A percentile compares a stretch with the other conserved stretches of the same genome.
These are phyloP conservation scores for Athene cunicularia DNA, from an alignment of 2,113 vertebrate genomes.

Conservation along the genomic window DNA sequence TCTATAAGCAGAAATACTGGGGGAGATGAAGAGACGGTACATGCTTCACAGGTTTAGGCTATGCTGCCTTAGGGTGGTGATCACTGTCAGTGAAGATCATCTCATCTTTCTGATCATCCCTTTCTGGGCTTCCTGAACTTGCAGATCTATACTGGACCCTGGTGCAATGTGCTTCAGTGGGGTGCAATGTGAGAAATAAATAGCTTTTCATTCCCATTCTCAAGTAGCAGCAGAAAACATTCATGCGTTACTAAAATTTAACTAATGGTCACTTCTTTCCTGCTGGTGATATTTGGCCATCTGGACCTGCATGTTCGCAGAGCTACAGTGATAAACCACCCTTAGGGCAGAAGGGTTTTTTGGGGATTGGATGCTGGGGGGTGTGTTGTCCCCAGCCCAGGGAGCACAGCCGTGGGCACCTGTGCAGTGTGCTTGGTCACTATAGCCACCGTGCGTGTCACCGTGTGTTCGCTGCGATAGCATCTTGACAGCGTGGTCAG, in stretches of 20 bases:
- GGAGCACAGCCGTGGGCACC: background rate
- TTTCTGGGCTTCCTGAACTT: background rate
- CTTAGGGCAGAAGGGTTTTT: background rate
- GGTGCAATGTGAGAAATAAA: background rate
- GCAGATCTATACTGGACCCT: background rate
- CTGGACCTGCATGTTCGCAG: fast-evolving
- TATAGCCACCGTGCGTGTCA: fast-evolving
- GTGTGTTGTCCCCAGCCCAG: background rate
- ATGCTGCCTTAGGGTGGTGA: background rate
- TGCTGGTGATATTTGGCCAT: background rate
- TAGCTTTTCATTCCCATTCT: background rate
- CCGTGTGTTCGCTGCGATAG: background rate
- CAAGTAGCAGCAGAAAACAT: background rate
- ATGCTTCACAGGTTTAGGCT: background rate
- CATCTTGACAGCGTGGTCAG: background rate
- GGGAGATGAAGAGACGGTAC: background rate
- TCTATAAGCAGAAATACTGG: background rate
- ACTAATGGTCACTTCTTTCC: background rate
- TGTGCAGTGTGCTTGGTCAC: background rate
- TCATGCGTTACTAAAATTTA: background rate
- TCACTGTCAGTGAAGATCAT: background rate
- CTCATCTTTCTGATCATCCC: background rate
- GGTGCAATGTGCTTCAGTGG: background rate
- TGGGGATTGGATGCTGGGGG: fast-evolving
- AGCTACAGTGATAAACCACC: fast-evolving